These are phyloP conservation scores for Brachionus sp. DNA, from an alignment of 1,140 invertebrate species.

Conservation along the genomic window DNA sequence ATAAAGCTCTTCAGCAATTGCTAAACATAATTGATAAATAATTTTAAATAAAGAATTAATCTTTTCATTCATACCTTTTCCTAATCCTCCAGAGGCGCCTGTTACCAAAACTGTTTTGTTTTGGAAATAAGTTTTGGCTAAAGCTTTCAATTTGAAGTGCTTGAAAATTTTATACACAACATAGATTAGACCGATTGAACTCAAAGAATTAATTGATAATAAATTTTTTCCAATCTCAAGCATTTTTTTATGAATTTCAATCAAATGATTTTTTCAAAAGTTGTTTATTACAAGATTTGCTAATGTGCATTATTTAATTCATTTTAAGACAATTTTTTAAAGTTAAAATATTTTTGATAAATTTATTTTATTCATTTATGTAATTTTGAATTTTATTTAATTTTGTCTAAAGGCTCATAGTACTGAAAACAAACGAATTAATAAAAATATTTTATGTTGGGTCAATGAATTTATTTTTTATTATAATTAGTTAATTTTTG, in stretches of 20 bases:
- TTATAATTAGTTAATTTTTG: no score
- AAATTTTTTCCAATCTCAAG: neutral
- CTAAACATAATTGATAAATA: neutral
- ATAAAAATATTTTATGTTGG: no score
- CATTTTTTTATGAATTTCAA: neutral
- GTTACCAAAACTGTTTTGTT: constrained; percentile 40
- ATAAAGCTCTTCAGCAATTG: constrained; percentile 29
- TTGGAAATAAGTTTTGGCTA: constrained; percentile 11
- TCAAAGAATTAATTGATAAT: neutral
- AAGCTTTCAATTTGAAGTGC: neutral
- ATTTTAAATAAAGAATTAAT: neutral
- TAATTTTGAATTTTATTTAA: no score
- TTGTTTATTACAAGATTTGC: neutral
- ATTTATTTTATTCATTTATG: no score
- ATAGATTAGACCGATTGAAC: constrained; percentile 18
- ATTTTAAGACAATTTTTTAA: neutral
- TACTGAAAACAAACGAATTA: no score
- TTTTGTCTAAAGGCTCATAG: no score
- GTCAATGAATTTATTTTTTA: no score
- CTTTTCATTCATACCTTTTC: neutral
- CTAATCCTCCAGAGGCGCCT: constrained; percentile 29
- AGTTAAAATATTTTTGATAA: no score
- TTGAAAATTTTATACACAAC: constrained; percentile 31
- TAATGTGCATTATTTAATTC: neutral
- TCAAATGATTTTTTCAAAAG: neutral